Conservation (phyloP, 1,140 invertebrate genomes). For the Ostrea edulis region DNA sequence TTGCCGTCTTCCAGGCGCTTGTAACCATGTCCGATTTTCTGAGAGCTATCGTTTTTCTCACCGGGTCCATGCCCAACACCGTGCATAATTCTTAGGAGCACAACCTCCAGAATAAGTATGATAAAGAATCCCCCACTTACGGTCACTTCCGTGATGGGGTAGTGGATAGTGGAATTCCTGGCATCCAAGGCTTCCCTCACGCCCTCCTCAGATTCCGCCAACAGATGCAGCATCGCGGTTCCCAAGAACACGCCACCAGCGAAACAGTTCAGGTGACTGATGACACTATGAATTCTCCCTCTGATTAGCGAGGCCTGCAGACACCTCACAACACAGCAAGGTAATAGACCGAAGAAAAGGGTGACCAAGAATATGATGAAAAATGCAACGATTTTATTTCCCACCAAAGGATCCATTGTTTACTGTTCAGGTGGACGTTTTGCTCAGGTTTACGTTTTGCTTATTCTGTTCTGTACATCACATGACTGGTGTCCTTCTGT, state of each 20-base stretch:
- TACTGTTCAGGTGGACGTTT: not conserved
- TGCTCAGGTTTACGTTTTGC: not conserved
- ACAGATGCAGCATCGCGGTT: slow-evolving; percentile 81
- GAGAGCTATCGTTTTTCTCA: not conserved
- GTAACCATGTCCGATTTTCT: not conserved
- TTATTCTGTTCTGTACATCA: not conserved
- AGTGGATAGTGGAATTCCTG: slow-evolving; percentile 41
- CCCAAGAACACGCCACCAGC: slow-evolving; percentile 82
- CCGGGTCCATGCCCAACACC: not conserved
- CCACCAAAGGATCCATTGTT: not conserved
- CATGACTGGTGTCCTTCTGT: not conserved
- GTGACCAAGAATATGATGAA: slow-evolving; percentile 39
- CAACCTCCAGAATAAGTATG: slow-evolving; percentile 80
- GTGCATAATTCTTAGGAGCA: not conserved
- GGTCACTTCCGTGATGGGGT: slow-evolving; percentile 64
- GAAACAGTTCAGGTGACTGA: slow-evolving; percentile 77
- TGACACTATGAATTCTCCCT: slow-evolving; percentile 36
- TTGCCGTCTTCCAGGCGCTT: not conserved
- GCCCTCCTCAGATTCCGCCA: slow-evolving; percentile 80
- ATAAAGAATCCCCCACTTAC: slow-evolving; percentile 82
- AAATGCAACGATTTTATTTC: slow-evolving; percentile 6
- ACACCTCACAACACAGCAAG: not conserved
- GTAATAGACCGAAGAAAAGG: slow-evolving; percentile 14
- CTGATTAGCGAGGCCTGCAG: not conserved
- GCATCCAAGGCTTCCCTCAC: slow-evolving; percentile 58